phyloP scores from a whole-genome alignment of 2,888 invertebrate species.

The Diplazon laetatorius region DNA sequence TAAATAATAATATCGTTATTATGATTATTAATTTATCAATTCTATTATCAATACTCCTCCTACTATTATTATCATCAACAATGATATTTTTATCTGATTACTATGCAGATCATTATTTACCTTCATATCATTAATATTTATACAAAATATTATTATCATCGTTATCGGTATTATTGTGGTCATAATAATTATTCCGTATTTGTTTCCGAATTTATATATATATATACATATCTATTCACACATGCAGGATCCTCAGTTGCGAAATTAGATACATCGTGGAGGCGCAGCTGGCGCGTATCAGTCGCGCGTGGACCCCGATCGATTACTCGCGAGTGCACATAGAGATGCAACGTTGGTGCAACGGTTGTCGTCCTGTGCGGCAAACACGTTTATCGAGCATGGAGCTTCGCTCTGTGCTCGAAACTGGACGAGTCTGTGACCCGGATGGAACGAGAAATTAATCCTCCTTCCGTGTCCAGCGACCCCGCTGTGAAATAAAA shows the following conservation, averaged over 20 bases:
- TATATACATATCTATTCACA: not conserved
- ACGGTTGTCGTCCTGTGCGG: constrained; percentile 43
- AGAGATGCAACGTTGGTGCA: constrained; percentile 29
- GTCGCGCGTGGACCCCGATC: constrained; percentile 53
- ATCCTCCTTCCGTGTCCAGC: constrained; percentile 60
- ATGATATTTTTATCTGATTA: no score
- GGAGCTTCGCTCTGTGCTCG: constrained; percentile 42
- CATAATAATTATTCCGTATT: not conserved
- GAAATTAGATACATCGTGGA: constrained; percentile 51
- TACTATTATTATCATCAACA: no score
- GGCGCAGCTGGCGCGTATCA: constrained; percentile 43
- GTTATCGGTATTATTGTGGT: not conserved
- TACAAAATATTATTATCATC: no score
- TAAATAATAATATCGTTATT: no score
- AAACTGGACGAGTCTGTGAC: constrained; percentile 64
- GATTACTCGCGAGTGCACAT: constrained; percentile 55
- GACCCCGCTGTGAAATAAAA: constrained; percentile 51
- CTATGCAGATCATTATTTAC: no score
- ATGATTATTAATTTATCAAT: no score
- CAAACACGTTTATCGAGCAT: constrained; percentile 54
- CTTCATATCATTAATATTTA: no score
- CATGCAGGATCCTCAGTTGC: constrained; percentile 3
- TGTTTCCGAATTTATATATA: not conserved
- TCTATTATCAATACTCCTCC: no score
- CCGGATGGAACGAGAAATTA: constrained; percentile 66